These are phyloP conservation scores for Tillus elongatus DNA, from an alignment of 2,888 invertebrate genomes.

Conservation along the genomic window DNA sequence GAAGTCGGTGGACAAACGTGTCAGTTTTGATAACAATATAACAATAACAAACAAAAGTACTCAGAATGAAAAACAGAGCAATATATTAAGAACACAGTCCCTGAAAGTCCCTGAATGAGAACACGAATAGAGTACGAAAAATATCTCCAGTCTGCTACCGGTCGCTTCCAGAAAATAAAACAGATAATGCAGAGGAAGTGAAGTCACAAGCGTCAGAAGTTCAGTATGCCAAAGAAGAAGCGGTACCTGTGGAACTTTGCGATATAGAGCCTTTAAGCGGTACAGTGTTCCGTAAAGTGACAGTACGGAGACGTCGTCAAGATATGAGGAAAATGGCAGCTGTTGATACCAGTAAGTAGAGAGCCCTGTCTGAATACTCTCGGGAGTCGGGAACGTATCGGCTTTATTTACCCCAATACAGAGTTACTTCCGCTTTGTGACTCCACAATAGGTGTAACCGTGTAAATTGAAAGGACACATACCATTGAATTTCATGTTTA, in stretches of 20 bases:
- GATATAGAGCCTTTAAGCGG: conserved; percentile 52
- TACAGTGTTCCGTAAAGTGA: conserved; percentile 55
- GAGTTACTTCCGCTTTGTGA: too few species aligned
- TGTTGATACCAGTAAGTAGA: conserved; percentile 38
- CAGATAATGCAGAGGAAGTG: conserved; percentile 20
- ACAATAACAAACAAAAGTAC: neutral
- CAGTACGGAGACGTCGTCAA: conserved; percentile 50
- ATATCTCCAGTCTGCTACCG: neutral
- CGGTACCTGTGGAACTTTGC: conserved; percentile 30
- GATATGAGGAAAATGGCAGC: conserved; percentile 39
- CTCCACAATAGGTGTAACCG: too few species aligned
- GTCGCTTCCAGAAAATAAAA: neutral
- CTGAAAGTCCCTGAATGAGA: conserved; percentile 21
- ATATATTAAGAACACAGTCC: conserved; percentile 18
- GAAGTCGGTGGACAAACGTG: conserved; percentile 22
- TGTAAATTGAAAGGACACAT: too few species aligned
- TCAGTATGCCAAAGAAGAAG: conserved; percentile 7
- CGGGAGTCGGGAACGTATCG: neutral
- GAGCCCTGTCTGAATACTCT: neutral
- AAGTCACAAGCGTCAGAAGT: neutral
- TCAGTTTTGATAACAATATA: conserved; percentile 29
- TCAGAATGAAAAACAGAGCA: conserved; percentile 11
- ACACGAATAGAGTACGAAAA: conserved; percentile 4
- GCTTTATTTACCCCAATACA: too few species aligned
- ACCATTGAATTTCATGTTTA: too few species aligned